Evolutionary conservation across 2,888 invertebrate species (phyloP).

Genomic region (Coremacera marginata): DNA sequence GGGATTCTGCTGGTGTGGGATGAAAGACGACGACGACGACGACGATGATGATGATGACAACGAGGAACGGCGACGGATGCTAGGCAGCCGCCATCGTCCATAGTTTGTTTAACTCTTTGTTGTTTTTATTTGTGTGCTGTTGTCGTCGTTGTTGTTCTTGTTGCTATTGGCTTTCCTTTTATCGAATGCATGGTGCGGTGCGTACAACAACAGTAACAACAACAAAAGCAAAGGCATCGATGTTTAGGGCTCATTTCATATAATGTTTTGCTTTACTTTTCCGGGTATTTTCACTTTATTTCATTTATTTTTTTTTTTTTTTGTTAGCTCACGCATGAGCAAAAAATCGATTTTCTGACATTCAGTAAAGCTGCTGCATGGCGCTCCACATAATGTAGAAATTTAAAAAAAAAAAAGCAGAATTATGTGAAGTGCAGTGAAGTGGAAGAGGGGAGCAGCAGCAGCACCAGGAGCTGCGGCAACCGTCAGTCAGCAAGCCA

Average conservation of each 20-base stretch:
- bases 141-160: background rate
- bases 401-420: background rate
- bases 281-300: slow-evolving; percentile 34
- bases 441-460: background rate
- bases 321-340: slow-evolving; percentile 17
- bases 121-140: slow-evolving; percentile 14
- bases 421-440: background rate
- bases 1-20: slow-evolving; percentile 8
- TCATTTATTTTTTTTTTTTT: background rate
- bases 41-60: background rate
- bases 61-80: slow-evolving; percentile 13
- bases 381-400: background rate
- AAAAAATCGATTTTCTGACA: slow-evolving; percentile 32
- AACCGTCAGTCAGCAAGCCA: background rate
- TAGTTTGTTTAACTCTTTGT: slow-evolving; percentile 35
- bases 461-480: background rate
- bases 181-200: slow-evolving; percentile 6
- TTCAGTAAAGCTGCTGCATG: background rate
- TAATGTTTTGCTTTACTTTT: slow-evolving; percentile 25
- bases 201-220: slow-evolving; percentile 1
- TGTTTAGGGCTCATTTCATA: slow-evolving; percentile 1
- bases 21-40: background rate
- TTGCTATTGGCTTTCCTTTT: slow-evolving; percentile 8
- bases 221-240: background rate
- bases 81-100: slow-evolving; percentile 21